Evolutionary conservation across 2,113 vertebrate genomes (phyloP), one percentile per base, ranked within the genome.

Genomic region (Takifugu bimaculatus): DNA sequence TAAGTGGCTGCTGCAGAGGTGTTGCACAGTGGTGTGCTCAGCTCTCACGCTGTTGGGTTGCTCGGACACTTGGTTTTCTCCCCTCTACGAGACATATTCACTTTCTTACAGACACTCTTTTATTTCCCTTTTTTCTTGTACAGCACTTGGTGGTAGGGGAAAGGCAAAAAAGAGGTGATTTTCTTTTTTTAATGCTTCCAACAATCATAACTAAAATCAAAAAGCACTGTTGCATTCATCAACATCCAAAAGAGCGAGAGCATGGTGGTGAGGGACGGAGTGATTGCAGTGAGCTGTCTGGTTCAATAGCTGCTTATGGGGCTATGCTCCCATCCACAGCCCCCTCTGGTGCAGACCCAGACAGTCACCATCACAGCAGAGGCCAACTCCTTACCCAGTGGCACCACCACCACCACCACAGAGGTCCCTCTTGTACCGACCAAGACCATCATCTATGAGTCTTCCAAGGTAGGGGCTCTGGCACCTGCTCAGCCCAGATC

Each of bases 321-420:
- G 72, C 79, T 86, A 57, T 88, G 72, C 84, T 88, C 79, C 84
- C 88, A 78, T 85, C 82, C 66, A 84, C 83, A 98, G 95, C 95
- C 95, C 32, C 95, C 95, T 0, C 90, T 98, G 78, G 95, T 97
- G 89, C 93, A 96, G 92, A 98, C 95, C 10, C 94, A 96, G 81
- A 96, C 93, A 0, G 92, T 97, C 87, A 96, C 95, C 84, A 94
- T 97, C 90, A 92, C 93, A 4, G 93, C 95, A 1, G 86, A 86
- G 53, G 90, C 93, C 85, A 88, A 78, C 6, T 84, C 91, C n/a
- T 55, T 77, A 75, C 90, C 93, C 82, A 91, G 91, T 5, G 93
- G 94, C 84, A 93, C 95, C 75, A 90, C 35, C 35, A 39, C 32
- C 32, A 35, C 95, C 77, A 98, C 95, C 4, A 96, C 92, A 88